phyloP scores from a whole-genome alignment of 2,797 vertebrate genomes.

The Cyclopterus lumpus region DNA sequence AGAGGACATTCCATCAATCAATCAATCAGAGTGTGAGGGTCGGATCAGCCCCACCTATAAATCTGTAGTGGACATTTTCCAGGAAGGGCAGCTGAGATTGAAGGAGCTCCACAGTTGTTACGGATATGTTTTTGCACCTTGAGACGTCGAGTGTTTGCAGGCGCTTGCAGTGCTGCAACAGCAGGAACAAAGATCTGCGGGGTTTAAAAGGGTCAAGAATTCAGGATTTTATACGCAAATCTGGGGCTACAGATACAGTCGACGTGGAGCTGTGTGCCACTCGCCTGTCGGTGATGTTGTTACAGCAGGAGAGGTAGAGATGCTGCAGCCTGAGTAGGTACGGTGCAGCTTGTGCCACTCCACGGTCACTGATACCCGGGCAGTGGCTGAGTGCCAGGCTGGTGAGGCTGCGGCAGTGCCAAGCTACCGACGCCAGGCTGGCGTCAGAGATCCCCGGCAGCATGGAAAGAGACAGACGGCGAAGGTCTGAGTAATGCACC shows the following conservation, averaged over 20 bases:
- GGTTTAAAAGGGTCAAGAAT: background rate
- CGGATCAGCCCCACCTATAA: slow-evolving; percentile 81
- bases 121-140: slow-evolving; percentile 83
- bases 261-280: background rate
- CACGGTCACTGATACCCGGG: slow-evolving; percentile 81
- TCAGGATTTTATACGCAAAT: background rate
- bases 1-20: slow-evolving; percentile 25
- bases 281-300: slow-evolving; percentile 85
- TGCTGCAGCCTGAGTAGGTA: slow-evolving; percentile 84
- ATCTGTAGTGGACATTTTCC: slow-evolving; percentile 82
- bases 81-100: slow-evolving; percentile 85
- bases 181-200: slow-evolving; percentile 82
- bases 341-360: slow-evolving; percentile 77
- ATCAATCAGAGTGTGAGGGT: slow-evolving; percentile 56
- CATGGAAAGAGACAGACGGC: slow-evolving; percentile 84
- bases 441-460: slow-evolving; percentile 83
- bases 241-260: background rate
- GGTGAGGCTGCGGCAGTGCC: slow-evolving; percentile 85
- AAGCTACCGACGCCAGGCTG: slow-evolving; percentile 81
- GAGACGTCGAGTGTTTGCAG: slow-evolving; percentile 87
- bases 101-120: slow-evolving; percentile 77
- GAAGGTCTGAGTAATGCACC: slow-evolving; percentile 83
- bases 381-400: slow-evolving; percentile 85
- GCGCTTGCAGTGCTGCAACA: slow-evolving; percentile 81
- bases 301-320: slow-evolving; percentile 85